Evolutionary conservation across 2,888 invertebrate species (phyloP), one percentile per base, ranked within the genome.

Genomic region (Drosophila fungiperda): DNA sequence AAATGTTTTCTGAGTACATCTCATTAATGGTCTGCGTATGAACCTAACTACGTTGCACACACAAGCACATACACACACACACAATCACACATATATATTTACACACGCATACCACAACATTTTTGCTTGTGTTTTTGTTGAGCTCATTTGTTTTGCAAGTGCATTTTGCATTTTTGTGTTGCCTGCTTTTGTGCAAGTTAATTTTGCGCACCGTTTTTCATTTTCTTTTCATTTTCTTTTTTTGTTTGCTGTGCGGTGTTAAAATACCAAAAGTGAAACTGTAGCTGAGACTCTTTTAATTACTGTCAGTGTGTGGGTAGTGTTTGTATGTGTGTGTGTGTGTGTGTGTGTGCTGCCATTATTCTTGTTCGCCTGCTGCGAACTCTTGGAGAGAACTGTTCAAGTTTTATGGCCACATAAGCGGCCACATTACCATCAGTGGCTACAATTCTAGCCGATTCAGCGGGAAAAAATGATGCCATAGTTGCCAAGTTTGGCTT

Each of bases 381-480:
- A 50, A 52, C 55, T 61, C 32, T 59, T 66, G 58, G 68, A 59
- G 60, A n/a, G 26, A 73, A 70, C 89, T 82, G 73, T 76, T 84
- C 87, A 83, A 76, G 68, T 80, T 88, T 89, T 75, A 89, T 88
- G 81, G 66, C 86, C 85, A 83, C 88, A 89, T 73, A 80, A 85
- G 86, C 85, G 73, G 63, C 65, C 68, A 67, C 78, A 78, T 78
- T 72, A 76, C 80, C 80, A 80, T 68, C 80, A 52, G 59, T 67
- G 61, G 60, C 73, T 59, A 17, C 74, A 61, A 70, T 82, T 89
- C 57, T 38, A 66, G 90, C 66, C 73, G 80, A 85, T 80, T 89
- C 90, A 85, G 90, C 86, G 61, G 23, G 45, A 69, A 74, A 71
- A 74, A 80, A 73, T 76, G 59, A 76, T 76, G 66, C 65, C 52